Conservation (phyloP, 2,888 invertebrate species). For the Tetramorium bicarinatum region DNA sequence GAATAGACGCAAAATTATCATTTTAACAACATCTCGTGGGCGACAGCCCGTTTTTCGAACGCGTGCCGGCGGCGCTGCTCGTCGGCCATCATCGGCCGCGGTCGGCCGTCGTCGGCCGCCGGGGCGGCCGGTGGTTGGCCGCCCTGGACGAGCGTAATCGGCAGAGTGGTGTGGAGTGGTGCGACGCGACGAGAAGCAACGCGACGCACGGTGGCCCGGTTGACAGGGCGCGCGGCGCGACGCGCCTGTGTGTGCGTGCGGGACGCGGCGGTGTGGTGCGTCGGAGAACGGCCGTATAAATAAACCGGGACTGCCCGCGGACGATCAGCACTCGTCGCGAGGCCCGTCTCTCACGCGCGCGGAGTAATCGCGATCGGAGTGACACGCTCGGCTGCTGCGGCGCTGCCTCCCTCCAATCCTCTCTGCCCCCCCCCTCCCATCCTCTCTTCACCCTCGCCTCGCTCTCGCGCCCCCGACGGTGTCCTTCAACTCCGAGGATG, state of each 20-base stretch:
- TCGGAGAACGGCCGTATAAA: constrained; percentile 44
- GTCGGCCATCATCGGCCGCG: too few species aligned
- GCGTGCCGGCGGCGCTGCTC: too few species aligned
- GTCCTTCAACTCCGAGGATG: constrained; percentile 59
- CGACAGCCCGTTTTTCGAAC: too few species aligned
- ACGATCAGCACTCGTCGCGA: constrained; percentile 26
- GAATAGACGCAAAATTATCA: too few species aligned
- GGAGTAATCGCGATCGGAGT: not conserved
- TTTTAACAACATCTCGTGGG: too few species aligned
- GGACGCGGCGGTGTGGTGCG: not conserved
- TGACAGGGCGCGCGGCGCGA: not conserved
- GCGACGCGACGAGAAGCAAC: not conserved
- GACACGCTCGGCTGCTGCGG: not conserved
- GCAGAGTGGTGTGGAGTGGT: not conserved
- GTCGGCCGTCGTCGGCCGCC: too few species aligned
- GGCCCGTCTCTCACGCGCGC: not conserved
- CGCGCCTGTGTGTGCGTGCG: not conserved
- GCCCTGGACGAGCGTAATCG: not conserved
- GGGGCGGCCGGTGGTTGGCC: not conserved
- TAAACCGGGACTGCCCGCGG: constrained; percentile 33
- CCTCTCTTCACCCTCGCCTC: not conserved
- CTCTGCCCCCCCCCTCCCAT: too few species aligned
- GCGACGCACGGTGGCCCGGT: not conserved
- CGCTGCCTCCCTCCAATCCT: not conserved
- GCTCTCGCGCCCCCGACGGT: not conserved